These are phyloP conservation scores for Typhlichthys subterraneus DNA, from an alignment of 2,797 vertebrate species.

Conservation along the genomic window DNA sequence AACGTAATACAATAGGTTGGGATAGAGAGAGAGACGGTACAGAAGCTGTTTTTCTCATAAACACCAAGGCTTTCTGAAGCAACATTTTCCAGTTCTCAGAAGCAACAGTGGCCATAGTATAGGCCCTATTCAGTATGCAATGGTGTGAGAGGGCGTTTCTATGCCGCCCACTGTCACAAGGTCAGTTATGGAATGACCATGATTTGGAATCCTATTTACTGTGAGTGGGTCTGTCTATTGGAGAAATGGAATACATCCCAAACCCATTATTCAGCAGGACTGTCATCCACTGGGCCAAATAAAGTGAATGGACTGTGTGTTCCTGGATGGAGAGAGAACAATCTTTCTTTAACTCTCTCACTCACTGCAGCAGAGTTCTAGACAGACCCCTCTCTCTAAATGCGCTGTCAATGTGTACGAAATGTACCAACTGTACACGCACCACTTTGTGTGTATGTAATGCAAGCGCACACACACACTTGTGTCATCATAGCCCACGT, in stretches of 20 bases:
- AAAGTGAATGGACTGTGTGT: constrained; percentile 21
- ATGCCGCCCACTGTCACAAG: constrained; percentile 60
- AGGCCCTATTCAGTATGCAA: constrained; percentile 59
- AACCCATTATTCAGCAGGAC: constrained; percentile 53
- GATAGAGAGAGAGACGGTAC: constrained; percentile 17
- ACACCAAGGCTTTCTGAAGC: constrained; percentile 41
- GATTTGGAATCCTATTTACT: constrained; percentile 57
- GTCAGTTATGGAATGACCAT: constrained; percentile 42
- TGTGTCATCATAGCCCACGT: constrained; percentile 23
- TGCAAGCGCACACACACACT: background rate
- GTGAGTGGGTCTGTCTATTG: constrained; percentile 27
- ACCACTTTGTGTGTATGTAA: background rate
- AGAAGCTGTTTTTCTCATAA: constrained; percentile 30
- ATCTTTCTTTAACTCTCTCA: background rate
- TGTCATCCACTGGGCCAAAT: constrained; percentile 5
- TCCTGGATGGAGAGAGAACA: constrained; percentile 7
- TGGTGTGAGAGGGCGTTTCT: constrained; percentile 52
- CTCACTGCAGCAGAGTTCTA: constrained; percentile 11
- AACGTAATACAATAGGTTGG: background rate
- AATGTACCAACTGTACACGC: constrained; percentile 5
- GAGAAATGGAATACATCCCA: constrained; percentile 41
- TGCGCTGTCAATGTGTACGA: constrained; percentile 4
- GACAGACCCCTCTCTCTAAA: constrained; percentile 11
- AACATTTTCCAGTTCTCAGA: constrained; percentile 53
- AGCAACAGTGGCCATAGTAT: constrained; percentile 65